Base-by-base conservation (phyloP, 2,113 vertebrate genomes). In the Pterocles orientalis region DNA sequence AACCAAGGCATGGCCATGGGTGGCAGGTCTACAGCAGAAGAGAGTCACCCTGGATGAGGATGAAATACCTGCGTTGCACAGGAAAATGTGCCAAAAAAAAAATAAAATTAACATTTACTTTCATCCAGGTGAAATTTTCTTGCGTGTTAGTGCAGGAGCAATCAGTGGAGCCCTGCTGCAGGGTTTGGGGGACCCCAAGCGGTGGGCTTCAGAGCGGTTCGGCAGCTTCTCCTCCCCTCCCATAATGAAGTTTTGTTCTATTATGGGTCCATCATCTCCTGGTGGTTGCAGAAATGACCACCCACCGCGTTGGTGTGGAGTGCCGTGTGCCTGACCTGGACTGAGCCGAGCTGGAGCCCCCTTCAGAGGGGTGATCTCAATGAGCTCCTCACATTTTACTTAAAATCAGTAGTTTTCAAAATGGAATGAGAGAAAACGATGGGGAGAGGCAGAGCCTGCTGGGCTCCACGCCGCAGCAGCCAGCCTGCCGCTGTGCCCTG, bases 281-380 rank as follows among this genome's bases (percentile, higher is more conserved):
- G 53, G 92, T 43, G 88, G 81, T 43, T 25, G 82, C 87, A 75
- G 92, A 90, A 96, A 94, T 96, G 78, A 82, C 85, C 93, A 91
- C 91, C 84, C 90, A 24, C 78, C 53, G 47, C 65, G 73, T 87
- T 8, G 65, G 91, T 34, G 84, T 93, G 92, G 82, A 90, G 90
- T 23, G 45, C 65, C 4, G 2, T 5, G 0, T n/a, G 68, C 81
- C 70, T 53, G 6, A 20, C 75, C 75, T 2, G n/a, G 48, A 5
- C 61, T 6, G 48, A 39, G 47, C 69, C 0, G 3, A 53, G 57
- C 75, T 58, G 75, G 92, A 64, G 56, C 68, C 87, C 36, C 65
- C 20, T 0, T 7, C 1, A 2, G 2, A 21, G 66, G 53, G 45
- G 18, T 0, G 1, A 1, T 15, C 5, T 34, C 4, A 2, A 23